phyloP scores from a whole-genome alignment of 37 sponge, comb jelly and placozoan genomes.

The Bolinopsis microptera region DNA sequence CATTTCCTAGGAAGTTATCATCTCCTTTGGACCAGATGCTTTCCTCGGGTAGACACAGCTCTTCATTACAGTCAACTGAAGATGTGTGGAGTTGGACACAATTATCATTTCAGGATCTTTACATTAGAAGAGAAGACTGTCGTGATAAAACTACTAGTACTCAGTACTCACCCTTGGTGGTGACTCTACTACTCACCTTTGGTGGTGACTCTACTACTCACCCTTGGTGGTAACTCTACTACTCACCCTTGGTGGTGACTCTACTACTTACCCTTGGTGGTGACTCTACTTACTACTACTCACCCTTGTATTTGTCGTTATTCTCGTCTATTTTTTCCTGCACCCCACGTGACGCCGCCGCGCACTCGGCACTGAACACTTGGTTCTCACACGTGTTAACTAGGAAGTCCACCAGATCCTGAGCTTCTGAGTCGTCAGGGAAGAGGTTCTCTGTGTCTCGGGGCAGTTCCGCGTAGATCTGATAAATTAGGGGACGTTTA shows the following conservation, averaged over 20 bases:
- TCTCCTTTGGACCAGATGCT: conserved; percentile 44
- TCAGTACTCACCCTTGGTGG: too few relatives aligned
- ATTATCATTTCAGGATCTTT: too few relatives aligned
- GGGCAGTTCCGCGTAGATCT: conserved; percentile 50
- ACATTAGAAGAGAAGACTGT: too few relatives aligned
- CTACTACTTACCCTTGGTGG: too few relatives aligned
- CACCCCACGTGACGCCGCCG: not conserved
- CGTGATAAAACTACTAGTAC: too few relatives aligned
- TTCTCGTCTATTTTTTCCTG: not conserved
- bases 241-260: too few relatives aligned
- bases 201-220: too few relatives aligned
- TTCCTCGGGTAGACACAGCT: conserved; percentile 54
- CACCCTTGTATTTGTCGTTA: conserved; percentile 23
- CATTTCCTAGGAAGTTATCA: not conserved
- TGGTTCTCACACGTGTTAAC: not conserved
- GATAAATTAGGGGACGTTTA: too few relatives aligned
- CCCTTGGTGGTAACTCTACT: too few relatives aligned
- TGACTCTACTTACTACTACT: too few relatives aligned
- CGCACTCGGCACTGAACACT: conserved; percentile 9
- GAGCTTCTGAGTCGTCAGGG: conserved; percentile 8
- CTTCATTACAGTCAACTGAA: conserved; percentile 52
- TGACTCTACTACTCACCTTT: too few relatives aligned
- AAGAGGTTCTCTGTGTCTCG: conserved; percentile 15
- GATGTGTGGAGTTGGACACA: too few relatives aligned
- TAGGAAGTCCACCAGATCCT: not conserved